Percentiles rank a stretch among this genome's conserved stretches.
Evolutionary conservation across 1,140 invertebrate genomes (phyloP).

Genomic region (Cryptotermes secundus): DNA sequence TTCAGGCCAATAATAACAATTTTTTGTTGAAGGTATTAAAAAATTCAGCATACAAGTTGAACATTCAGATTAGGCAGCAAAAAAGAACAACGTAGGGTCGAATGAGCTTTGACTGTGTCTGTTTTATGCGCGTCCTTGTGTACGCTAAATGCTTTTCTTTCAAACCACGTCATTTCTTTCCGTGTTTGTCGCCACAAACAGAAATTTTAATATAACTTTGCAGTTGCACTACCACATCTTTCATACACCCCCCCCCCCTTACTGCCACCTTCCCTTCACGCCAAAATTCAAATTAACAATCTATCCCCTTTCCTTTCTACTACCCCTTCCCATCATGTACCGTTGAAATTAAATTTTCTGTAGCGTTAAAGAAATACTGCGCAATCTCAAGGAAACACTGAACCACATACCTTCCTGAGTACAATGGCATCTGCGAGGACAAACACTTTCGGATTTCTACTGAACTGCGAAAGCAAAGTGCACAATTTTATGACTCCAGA

Average conservation of each 20-base stretch:
- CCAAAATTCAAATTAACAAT: conserved; percentile 14
- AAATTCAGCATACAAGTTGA: no score
- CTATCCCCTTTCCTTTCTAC: neutral
- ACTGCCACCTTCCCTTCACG: neutral
- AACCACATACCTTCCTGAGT: neutral
- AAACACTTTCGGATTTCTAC: no score
- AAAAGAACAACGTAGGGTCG: neutral
- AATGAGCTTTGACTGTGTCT: neutral
- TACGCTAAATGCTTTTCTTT: neutral
- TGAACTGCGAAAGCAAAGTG: no score
- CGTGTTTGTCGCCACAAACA: conserved; percentile 15
- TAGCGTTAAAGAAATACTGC: conserved; percentile 1
- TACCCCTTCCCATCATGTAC: neutral
- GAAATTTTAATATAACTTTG: conserved; percentile 19
- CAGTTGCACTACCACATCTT: neutral
- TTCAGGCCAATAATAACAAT: no score
- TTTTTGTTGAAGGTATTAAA: no score
- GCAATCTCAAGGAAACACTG: neutral
- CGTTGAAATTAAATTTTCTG: conserved; percentile 15
- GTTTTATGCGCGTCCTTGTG: neutral
- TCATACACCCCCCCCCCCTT: neutral
- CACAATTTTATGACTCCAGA: no score
- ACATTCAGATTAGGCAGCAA: neutral
- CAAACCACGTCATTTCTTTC: conserved; percentile 7
- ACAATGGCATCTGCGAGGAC: neutral